A percentile compares a stretch with the other conserved stretches of the same genome.
Evolutionary conservation across 2,113 vertebrate genomes (phyloP).

Genomic region (Tychaedon coryphoeus): DNA sequence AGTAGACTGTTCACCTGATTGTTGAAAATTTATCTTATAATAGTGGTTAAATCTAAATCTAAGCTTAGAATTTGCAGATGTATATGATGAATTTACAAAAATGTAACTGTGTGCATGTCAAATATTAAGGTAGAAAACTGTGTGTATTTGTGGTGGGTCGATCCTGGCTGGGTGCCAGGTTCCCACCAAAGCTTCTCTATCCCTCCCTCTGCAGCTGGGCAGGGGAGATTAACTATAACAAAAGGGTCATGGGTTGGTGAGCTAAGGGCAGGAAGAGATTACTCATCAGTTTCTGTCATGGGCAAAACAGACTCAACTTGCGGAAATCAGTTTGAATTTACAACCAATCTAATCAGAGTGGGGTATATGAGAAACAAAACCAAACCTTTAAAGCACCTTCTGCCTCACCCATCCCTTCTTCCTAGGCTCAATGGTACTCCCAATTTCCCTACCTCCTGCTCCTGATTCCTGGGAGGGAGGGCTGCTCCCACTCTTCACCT

Average conservation of each 20-base stretch:
- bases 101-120: neutral
- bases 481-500: neutral
- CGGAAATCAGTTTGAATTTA: neutral
- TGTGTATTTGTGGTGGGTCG: accelerated
- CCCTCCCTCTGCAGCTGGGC: neutral
- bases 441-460: neutral
- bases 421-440: neutral
- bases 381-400: neutral
- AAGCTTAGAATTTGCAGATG: neutral
- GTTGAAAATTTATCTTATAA: neutral
- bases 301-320: neutral
- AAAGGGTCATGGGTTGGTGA: neutral
- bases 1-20: neutral
- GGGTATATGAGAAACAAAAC: neutral
- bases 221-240: neutral
- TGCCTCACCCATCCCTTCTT: neutral
- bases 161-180: neutral
- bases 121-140: neutral
- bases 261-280: neutral
- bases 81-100: neutral
- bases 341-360: neutral
- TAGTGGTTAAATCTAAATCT: neutral
- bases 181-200: neutral
- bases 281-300: neutral
- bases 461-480: neutral